Evolutionary conservation across 2,113 vertebrate species (phyloP), one percentile per base, ranked within the genome.

Genomic region (Erythrolamprus reginae): DNA sequence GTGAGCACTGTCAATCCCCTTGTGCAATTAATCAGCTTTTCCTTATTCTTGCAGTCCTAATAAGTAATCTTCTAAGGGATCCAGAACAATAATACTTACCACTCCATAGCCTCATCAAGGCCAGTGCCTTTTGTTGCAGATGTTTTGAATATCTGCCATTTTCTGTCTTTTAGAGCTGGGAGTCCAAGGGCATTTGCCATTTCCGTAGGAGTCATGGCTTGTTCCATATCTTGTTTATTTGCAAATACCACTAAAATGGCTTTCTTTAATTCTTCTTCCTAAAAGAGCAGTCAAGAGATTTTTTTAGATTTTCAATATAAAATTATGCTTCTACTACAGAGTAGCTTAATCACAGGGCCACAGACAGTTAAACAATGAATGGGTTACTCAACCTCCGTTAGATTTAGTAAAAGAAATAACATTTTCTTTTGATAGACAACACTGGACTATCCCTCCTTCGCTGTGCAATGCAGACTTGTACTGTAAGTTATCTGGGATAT

Each of bases 101-200:
- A 99, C 91, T 99, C 99, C 99, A 99, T 99, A 33, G 98, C 99
- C 86, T 99, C 99, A 23, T 99, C 98, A 85, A 99, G 98, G 84
- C 99, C 99, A 0, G 97, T 98, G 96, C 98, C 99, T 96, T 99
- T 99, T 86, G 98, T 98, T 89, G 99, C 99, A 2, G 99, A 99
- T 2, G 99, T 99, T 96, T 99, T 99, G 96, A 99, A 99, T 94
- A 99, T 99, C 95, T 99, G 99, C 99, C 99, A 99, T 92, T 99
- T 99, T 47, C 98, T 97, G 96, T 99, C 99, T 95, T 99, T 99
- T 92, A 99, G 94, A 42, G 98, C 98, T 0, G 99, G 98, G 53
- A 99, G 97, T 24, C 99, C 99, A 2, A 99, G 97, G 0, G 99
- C 96, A 0, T 98, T 99, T 55, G 99, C 99, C 96, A 99, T 99